Base-by-base conservation (phyloP, 1,140 invertebrate genomes). In the Reticulitermes speratus region DNA sequence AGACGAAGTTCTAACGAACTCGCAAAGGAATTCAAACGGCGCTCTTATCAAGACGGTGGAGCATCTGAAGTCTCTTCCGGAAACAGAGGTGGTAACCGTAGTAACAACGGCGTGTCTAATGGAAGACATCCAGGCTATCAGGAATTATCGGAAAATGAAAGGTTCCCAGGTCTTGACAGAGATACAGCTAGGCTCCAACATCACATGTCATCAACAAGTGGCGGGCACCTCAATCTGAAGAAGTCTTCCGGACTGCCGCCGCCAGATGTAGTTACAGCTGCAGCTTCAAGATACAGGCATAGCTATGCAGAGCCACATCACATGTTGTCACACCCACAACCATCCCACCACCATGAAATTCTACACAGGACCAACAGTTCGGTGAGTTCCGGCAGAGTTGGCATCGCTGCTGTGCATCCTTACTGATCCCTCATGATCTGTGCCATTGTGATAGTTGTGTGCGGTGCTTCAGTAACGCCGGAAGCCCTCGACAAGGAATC, bases 151-250 rank as follows among this genome's bases (percentile, higher is more conserved):
- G 92, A 93, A 23, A 90, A 91, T 86, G 92, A 93, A 87, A 89
- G 93, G 88, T 93, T 92, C 87, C 92, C 93, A 7, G 92, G 92
- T 8, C 88, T 93, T 48, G 93, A 93, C 88, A 91, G 92, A 30
- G 93, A 93, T 30, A 92, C 91, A 59, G 92, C 92, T n/a, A 90
- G 92, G 87, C 89, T 91, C 11, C 82, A 59, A 23, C 82, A 84
- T 30, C 86, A 84, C n/a, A 86, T 75, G 25, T 14, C 65, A 75
- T 25, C 65, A 30, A 1, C 65, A 8, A 75, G 14, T 75, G 65
- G 65, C 7, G 65, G 65, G 14, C 65, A 75, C 65, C 65, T n/a
- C n/a, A 75, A 75, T 30, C 14, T 75, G 65, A 75, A 75, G n/a
- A 75, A 75, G 65, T 75, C 65, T n/a, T 25, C 65, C 25, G 65